Base-by-base conservation (phyloP, 2,113 vertebrate species). In the Otocyon megalotis region DNA sequence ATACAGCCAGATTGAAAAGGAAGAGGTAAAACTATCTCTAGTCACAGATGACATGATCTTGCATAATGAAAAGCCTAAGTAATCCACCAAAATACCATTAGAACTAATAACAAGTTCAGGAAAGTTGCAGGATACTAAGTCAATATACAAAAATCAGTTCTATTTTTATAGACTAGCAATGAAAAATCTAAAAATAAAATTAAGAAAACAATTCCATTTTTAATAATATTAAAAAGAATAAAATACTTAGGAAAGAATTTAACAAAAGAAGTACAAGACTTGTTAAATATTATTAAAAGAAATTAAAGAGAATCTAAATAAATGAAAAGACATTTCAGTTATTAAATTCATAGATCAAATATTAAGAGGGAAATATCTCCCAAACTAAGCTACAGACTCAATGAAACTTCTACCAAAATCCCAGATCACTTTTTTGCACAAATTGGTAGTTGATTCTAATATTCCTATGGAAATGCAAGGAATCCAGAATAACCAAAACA, bases 131-230 rank as follows among this genome's bases (percentile, higher is more conserved):
- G 71, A 65, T 77, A 81, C 0, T 54, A 83, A 82, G 35, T 28
- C 74, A 54, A 50, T 88, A 58, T 53, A 53, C 11, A 90, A 88
- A 71, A 88, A 32, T 65, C 2, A 32, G 28, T 88, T 80, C 17
- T 30, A 92, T 88, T 93, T 90, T 67, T 72, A 62, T 77, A 50
- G 10, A 56, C 62, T 54, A 77, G 11, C 20, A 83, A 30, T 88
- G 14, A 85, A 91, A 63, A 58, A 14, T 26, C 8, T 24, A 14
- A 50, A 88, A 85, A 60, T 74, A 14, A 95, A 95, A 88, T 83
- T 94, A 90, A 53, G 53, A 54, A 97, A 89, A 53, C 22, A 86
- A 83, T 48, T 67, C 19, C 1, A 86, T 79, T 87, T 83, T 88
- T 26, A 69, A 37, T 83, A 94, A 80, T 69, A 92, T 69, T 62